These are phyloP conservation scores for Drosophila imparisetae DNA, from an alignment of 2,888 invertebrate genomes.

Conservation along the genomic window DNA sequence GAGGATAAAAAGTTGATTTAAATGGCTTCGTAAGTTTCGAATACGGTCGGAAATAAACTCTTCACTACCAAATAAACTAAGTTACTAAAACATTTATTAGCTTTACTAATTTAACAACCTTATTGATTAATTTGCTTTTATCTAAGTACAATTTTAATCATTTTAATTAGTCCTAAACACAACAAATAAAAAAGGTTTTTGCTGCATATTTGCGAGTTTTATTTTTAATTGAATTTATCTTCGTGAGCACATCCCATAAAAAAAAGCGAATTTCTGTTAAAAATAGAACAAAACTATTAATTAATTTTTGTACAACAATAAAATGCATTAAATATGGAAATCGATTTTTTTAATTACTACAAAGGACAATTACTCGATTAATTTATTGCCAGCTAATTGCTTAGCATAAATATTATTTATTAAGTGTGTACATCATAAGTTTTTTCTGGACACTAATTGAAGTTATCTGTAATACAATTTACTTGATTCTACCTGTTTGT, in stretches of 20 bases:
- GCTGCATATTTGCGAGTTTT: not conserved
- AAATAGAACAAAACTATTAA: not conserved
- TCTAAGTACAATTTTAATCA: not conserved
- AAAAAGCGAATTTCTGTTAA: not conserved
- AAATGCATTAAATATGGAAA: not conserved
- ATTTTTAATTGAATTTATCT: not conserved
- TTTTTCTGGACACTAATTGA: not conserved
- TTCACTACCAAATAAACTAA: not conserved
- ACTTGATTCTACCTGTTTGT: slow-evolving; percentile 33
- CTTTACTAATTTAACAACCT: not conserved
- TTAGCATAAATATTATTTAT: not conserved
- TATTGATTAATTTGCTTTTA: not conserved
- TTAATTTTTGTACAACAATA: not conserved
- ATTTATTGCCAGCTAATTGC: slow-evolving; percentile 13
- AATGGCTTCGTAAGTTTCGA: not conserved
- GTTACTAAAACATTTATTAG: not conserved
- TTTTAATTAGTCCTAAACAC: not conserved
- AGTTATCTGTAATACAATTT: slow-evolving; percentile 5
- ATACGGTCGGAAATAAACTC: not conserved
- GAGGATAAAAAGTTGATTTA: slow-evolving; percentile 24
- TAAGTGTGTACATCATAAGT: not conserved
- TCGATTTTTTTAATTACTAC: slow-evolving; percentile 18
- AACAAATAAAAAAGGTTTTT: not conserved
- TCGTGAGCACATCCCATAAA: not conserved
- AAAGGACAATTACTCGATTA: slow-evolving; percentile 11